Evolutionary conservation across 2,113 vertebrate species (phyloP).

Genomic region (Pleuronectes platessa): DNA sequence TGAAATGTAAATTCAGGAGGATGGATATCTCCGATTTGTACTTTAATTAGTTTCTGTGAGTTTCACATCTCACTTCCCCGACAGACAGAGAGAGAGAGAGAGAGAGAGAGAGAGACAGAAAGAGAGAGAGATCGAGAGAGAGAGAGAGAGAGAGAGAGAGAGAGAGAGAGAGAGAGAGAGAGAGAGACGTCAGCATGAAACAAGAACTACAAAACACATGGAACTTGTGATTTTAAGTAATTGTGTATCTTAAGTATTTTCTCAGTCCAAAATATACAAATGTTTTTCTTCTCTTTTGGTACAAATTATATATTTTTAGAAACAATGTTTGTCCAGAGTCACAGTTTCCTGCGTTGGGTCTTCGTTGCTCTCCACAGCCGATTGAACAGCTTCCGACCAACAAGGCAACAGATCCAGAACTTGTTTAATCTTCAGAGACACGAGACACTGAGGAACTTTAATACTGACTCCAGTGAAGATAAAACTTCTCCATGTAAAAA

Average conservation of each 20-base stretch:
- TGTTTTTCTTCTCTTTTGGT: not conserved
- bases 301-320: not conserved
- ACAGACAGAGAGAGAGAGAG: too few species aligned
- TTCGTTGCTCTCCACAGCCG: too few species aligned
- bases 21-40: too few species aligned
- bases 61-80: too few species aligned
- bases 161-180: too few species aligned
- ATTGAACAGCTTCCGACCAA: not conserved
- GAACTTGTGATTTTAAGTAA: not conserved
- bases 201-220: not conserved
- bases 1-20: too few species aligned
- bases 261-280: not conserved
- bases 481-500: not conserved
- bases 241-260: not conserved
- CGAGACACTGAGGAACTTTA: constrained; percentile 31
- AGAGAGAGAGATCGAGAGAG: too few species aligned
- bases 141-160: too few species aligned
- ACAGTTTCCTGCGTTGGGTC: not conserved
- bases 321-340: not conserved
- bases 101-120: too few species aligned
- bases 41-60: too few species aligned
- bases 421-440: not conserved
- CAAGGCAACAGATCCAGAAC: not conserved
- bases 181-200: not conserved
- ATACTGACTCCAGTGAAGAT: constrained; percentile 5